A percentile compares a stretch with the other conserved stretches of the same genome.
These are phyloP conservation scores for Coremacera marginata DNA, from an alignment of 2,888 invertebrate genomes.

Conservation along the genomic window DNA sequence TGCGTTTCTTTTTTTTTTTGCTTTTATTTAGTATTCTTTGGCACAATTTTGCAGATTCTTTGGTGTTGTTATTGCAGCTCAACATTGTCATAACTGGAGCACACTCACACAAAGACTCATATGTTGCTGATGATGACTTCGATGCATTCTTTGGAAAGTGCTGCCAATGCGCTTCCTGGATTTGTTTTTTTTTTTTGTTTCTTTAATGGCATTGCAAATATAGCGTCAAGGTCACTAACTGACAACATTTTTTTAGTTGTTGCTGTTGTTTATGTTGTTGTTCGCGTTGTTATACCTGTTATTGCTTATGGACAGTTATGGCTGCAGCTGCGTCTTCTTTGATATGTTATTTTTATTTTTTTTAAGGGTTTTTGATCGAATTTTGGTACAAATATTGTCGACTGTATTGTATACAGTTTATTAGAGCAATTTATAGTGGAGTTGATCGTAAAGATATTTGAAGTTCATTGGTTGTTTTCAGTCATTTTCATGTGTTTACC, in stretches of 20 bases:
- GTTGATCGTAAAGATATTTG: no score
- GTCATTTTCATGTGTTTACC: no score
- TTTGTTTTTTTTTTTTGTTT: neutral
- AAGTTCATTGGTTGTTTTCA: no score
- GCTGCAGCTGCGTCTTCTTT: neutral
- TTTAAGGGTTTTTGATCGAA: neutral
- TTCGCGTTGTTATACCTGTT: neutral
- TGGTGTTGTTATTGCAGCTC: neutral
- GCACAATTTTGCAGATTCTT: neutral
- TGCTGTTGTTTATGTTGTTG: neutral
- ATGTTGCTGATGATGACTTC: neutral
- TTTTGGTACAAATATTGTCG: neutral
- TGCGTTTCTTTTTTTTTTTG: neutral
- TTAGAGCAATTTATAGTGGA: no score
- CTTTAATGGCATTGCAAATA: neutral
- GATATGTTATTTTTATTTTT: neutral
- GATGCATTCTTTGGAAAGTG: neutral
- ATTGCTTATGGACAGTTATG: neutral
- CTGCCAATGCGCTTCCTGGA: neutral
- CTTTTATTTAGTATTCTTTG: neutral
- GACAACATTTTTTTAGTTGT: neutral
- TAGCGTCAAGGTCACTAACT: conserved; percentile 17
- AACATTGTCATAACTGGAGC: conserved; percentile 12
- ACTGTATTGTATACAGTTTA: neutral
- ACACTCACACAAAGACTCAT: neutral